Evolutionary conservation across 2,113 vertebrate genomes (phyloP), one percentile per base, ranked within the genome.

Genomic region (Pygoscelis adeliae): DNA sequence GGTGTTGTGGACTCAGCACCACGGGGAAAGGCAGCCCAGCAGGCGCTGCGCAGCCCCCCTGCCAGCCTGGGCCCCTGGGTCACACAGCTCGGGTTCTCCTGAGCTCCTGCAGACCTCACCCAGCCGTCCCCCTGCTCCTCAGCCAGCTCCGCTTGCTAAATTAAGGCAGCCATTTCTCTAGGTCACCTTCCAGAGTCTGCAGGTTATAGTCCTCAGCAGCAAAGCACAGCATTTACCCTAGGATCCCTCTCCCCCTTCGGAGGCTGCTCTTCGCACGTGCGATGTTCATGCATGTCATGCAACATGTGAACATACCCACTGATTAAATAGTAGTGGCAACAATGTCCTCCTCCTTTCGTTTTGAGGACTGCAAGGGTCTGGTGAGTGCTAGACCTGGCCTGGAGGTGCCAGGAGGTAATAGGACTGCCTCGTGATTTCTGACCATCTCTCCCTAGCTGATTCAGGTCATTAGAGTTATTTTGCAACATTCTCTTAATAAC

Each of bases 401-500:
- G 30, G 67, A 91, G 81, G 89, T 83, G 52, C 36, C 67, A 82
- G 38, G 79, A 84, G 71, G 52, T 71, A 95, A 85, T 3, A 89
- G 66, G 66, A 61, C 62, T 83, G 46, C 76, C 52, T 93, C 20
- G 3, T 88, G 83, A 76, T 79, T 83, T 94, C 73, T 92, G 93
- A 69, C 82, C 56, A 5, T 52, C 88, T 91, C 27, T 78, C 95
- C 94, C 83, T 90, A 65, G 96, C 92, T 86, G 96, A 93, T 96
- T 93, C 94, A 92, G 93, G 89, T 95, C 93, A 96, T 97, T 97
- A 97, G 84, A 96, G 91, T 93, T 96, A 96, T 97, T 97, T 96
- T 93, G 86, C 91, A 96, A 85, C 83, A 56, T 95, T 97, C 91
- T 95, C 77, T 89, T 93, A 96, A 98, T 97, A 98, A 98, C 93